A percentile compares a stretch with the other conserved stretches of the same genome.
Evolutionary conservation across 64 coral and sea anemone species (phyloP).

Genomic region (Acropora yongei): DNA sequence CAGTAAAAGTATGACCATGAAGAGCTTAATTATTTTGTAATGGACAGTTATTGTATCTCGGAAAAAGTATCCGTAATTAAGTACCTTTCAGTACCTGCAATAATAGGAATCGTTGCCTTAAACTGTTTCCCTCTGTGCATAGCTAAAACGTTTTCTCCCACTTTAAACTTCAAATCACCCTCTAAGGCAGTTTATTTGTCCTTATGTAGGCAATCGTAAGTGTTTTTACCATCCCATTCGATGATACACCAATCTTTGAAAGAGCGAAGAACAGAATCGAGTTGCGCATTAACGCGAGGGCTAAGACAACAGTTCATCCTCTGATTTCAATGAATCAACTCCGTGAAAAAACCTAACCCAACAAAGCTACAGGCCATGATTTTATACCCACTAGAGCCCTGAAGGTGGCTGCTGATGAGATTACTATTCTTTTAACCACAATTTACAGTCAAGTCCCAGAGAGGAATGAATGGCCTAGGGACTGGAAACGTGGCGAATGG

Average conservation of each 20-base stretch:
- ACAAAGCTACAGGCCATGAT: too few relatives aligned
- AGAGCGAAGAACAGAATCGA: background rate
- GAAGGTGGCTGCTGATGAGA: too few relatives aligned
- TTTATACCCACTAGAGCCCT: too few relatives aligned
- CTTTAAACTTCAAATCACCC: background rate
- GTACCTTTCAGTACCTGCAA: background rate
- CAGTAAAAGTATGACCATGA: too few relatives aligned
- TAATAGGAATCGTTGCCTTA: slow-evolving; percentile 1
- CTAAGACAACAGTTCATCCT: background rate
- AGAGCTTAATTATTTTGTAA: too few relatives aligned
- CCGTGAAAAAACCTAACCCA: too few relatives aligned
- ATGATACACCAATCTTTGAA: background rate
- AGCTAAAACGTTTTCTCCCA: background rate
- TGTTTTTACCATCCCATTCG: slow-evolving; percentile 3
- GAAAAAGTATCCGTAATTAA: background rate
- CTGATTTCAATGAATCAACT: background rate
- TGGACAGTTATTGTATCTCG: background rate
- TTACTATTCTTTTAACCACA: too few relatives aligned
- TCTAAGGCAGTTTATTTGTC: background rate
- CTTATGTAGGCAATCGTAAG: background rate
- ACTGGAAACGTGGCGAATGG: too few relatives aligned
- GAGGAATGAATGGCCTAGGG: too few relatives aligned
- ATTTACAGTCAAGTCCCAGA: too few relatives aligned
- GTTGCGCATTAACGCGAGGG: background rate
- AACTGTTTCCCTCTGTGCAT: background rate